Percentiles rank a stretch among this genome's conserved stretches.
phyloP scores from a whole-genome alignment of 1,140 invertebrate species.

The Ctenoplectra terminalis region DNA sequence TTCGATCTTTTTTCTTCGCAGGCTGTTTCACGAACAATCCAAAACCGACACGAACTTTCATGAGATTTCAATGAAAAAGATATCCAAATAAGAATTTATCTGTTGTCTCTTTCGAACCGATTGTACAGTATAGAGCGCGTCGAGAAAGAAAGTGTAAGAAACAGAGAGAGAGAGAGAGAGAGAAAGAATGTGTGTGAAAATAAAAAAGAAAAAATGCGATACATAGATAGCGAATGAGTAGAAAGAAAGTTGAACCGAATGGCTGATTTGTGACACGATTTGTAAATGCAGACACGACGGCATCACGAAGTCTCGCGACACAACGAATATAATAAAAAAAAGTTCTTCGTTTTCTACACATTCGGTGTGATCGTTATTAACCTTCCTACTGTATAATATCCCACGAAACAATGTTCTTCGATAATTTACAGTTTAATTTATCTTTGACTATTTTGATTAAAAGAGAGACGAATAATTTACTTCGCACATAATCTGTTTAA shows the following conservation, averaged over 20 bases:
- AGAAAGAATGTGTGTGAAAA: neutral
- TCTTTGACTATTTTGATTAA: neutral
- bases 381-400: neutral
- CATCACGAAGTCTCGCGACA: conserved; percentile 60
- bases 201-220: neutral
- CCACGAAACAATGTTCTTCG: neutral
- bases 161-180: neutral
- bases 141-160: neutral
- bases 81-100: conserved; percentile 25
- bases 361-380: conserved; percentile 10
- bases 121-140: conserved; percentile 46
- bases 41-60: neutral
- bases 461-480: neutral
- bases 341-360: conserved; percentile 70
- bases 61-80: no score
- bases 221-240: neutral
- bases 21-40: neutral
- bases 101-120: conserved; percentile 32
- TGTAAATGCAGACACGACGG: conserved; percentile 57
- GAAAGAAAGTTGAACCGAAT: neutral
- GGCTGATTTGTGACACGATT: conserved; percentile 50
- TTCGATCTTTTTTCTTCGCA: conserved; percentile 44
- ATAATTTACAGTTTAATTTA: neutral
- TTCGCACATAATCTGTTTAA: neutral
- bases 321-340: conserved; percentile 77